phyloP scores from a whole-genome alignment of 1,140 invertebrate species.

The Carposina sasakii region DNA sequence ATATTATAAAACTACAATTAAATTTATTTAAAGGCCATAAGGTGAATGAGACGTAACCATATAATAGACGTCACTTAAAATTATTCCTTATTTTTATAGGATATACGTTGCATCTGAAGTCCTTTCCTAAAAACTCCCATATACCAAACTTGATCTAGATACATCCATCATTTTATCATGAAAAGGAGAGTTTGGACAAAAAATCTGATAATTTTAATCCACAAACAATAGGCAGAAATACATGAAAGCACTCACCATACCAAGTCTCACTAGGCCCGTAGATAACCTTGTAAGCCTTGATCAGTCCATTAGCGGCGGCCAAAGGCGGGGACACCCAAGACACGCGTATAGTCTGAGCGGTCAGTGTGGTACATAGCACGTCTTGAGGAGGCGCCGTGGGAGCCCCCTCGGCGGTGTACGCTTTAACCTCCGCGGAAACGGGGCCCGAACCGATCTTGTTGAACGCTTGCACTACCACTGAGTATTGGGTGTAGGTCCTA shows the following conservation, averaged over 20 bases:
- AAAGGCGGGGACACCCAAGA: constrained; percentile 94
- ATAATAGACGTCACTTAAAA: no score
- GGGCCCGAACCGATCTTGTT: constrained; percentile 96
- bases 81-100: no score
- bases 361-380: constrained; percentile 91
- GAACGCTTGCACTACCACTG: constrained; percentile 95
- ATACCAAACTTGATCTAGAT: no score
- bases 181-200: no score
- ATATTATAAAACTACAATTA: no score
- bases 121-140: no score
- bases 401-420: constrained; percentile 93
- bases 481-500: constrained; percentile 94
- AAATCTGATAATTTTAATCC: no score
- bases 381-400: constrained; percentile 95
- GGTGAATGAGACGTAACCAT: no score
- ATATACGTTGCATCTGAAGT: no score
- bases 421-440: constrained; percentile 89
- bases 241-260: constrained; percentile 83
- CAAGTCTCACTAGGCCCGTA: constrained; percentile 93
- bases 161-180: no score
- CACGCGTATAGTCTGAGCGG: constrained; percentile 93
- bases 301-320: constrained; percentile 92
- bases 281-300: constrained; percentile 97
- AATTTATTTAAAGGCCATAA: no score
- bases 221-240: no score